Base-by-base conservation (phyloP, 2,888 invertebrate species). In the Steinernema carpocapsae region DNA sequence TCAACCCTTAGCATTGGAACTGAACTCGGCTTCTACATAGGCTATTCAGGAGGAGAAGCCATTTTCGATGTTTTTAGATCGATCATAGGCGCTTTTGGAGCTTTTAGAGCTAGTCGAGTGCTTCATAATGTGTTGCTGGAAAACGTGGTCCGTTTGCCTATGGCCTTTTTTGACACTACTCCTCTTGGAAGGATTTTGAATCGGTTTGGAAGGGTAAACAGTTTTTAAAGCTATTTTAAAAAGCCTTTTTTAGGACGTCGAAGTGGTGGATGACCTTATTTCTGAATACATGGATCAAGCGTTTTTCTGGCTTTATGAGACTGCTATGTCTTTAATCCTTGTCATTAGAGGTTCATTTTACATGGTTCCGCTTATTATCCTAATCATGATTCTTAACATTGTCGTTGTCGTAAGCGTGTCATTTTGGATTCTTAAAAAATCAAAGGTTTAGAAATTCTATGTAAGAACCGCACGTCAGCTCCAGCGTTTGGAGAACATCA, bases 381-480 rank as follows among this genome's bases (percentile, higher is more conserved):
- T 56, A 22, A 10, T 56, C 17, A 22, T 56, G 56, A 4, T 56
- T 26, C 14, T 56, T 26, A 56, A 56, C 56, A 56, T 24, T 22
- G 26, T 56, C 56, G 26, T 56, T 19, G 22, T 56, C 24, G 56
- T 56, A 19, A 56, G 56, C 56, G 6, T 6, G 56, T 26, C n/a
- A n/a, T n/a, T n/a, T n/a, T n/a, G n/a, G n/a, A n/a, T n/a, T n/a
- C n/a, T n/a, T n/a, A n/a, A n/a, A n/a, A n/a, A n/a, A n/a, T 12
- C 17, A 12, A 6, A 24, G 74, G 85, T 88, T 70, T 87, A 97
- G 91, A 91, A 94, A 81, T 94, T 95, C 90, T 97, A 97, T 89
- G 94, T 97, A 77, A 93, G 94, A 2, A 93, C 95, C 0, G 96
- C 97, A 0, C 90, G 97, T 19, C 97, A 99, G 74, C 89, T 99